Evolutionary conservation across 2,888 invertebrate genomes (phyloP), one percentile per base, ranked within the genome.

Genomic region (Drosophila prostipennis): DNA sequence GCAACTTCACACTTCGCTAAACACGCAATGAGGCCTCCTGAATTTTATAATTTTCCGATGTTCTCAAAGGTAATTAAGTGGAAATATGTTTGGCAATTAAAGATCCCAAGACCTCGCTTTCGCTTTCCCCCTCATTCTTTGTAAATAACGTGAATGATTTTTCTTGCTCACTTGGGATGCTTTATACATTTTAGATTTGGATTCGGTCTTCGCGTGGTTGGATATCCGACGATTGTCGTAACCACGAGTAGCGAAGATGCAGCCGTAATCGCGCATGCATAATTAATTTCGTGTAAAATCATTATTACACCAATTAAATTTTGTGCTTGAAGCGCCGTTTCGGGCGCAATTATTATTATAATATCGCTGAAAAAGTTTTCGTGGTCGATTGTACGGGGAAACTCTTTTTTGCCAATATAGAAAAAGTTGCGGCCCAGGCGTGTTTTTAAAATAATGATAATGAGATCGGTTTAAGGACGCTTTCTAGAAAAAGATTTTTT

Each of bases 301-400:
- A 81, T 81, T 81, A 81, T 81, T 81, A 82, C 85, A 72, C 76
- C 82, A 81, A 81, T 81, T 81, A 85, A 85, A 81, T 78, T 80
- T 81, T 78, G 74, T 80, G 26, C 26, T 6, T 26, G 26, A 26
- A 6, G 26, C 26, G 26, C 26, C 26, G 26, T 5, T 26, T 26
- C 26, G 26, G 26, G 26, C 26, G 6, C 26, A 26, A 26, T 26
- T 26, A 26, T 26, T 70, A 67, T 72, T 68, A 67, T 77, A 72
- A 77, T 69, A 71, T 79, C 77, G 75, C 69, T 54, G 64, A 68
- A 69, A 74, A 69, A 56, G 7, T 43, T 52, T 49, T 60, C 26
- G 51, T 61, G 77, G 74, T 70, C 67, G 52, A 48, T 55, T 59
- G 51, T 57, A 26, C 7, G 26, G 45, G 26, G 4, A 14, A n/a